These are phyloP conservation scores for Petrophora chlorosata DNA, from an alignment of 2,888 invertebrate species.

Conservation along the genomic window DNA sequence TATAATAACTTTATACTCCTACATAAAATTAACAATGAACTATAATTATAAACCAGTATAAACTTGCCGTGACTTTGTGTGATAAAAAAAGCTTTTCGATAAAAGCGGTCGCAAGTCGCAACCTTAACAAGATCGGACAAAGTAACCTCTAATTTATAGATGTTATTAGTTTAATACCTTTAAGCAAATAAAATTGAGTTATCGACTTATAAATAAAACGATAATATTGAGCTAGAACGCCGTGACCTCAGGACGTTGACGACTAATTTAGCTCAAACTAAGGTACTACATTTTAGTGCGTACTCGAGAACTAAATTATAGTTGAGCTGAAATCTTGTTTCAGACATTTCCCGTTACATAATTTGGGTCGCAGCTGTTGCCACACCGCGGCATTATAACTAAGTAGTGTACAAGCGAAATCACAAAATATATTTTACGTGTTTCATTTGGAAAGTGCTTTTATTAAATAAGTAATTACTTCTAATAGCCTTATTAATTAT, in stretches of 20 bases:
- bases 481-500: too few species aligned
- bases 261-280: slow-evolving; percentile 24
- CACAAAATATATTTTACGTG: slow-evolving; percentile 5
- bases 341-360: slow-evolving; percentile 8
- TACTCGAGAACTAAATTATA: slow-evolving; percentile 23
- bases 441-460: too few species aligned
- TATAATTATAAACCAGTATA: slow-evolving; percentile 43
- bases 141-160: slow-evolving; percentile 48
- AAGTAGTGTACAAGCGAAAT: slow-evolving; percentile 9
- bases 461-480: too few species aligned
- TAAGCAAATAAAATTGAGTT: slow-evolving; percentile 55
- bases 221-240: slow-evolving; percentile 24
- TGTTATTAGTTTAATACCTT: slow-evolving; percentile 42
- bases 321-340: slow-evolving; percentile 15
- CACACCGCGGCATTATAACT: not conserved
- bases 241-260: slow-evolving; percentile 24
- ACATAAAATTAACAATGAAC: slow-evolving; percentile 41
- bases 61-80: slow-evolving; percentile 52
- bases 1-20: slow-evolving; percentile 44
- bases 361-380: slow-evolving; percentile 20
- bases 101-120: slow-evolving; percentile 40
- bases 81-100: slow-evolving; percentile 52
- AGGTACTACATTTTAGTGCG: slow-evolving; percentile 18
- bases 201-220: slow-evolving; percentile 33
- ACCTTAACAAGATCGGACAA: slow-evolving; percentile 41